Evolutionary conservation across 2,113 vertebrate genomes (phyloP).

Genomic region (Bettongia penicillata): DNA sequence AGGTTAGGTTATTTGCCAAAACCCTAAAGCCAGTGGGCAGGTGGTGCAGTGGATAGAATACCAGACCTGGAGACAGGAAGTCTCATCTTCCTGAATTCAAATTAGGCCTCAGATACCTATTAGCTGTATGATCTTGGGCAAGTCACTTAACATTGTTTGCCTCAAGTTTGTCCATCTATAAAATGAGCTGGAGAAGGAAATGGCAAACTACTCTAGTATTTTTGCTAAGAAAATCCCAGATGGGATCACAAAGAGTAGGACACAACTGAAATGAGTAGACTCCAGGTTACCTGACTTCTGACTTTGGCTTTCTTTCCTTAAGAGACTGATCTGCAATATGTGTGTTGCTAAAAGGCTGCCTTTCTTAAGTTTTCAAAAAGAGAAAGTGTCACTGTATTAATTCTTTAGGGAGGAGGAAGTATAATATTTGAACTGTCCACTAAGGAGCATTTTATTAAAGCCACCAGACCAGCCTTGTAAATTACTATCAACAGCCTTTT

Average conservation of each 20-base stretch:
- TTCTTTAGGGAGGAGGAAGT: background rate
- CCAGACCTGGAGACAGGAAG: too few species aligned
- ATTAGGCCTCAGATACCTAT: background rate
- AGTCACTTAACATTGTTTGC: background rate
- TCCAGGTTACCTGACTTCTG: background rate
- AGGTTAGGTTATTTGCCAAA: background rate
- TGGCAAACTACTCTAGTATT: too few species aligned
- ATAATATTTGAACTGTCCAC: background rate
- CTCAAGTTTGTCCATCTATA: background rate
- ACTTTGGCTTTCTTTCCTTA: background rate
- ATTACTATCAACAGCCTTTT: background rate
- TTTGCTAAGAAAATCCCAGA: too few species aligned
- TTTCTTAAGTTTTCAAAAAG: too few species aligned
- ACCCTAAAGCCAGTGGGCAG: background rate
- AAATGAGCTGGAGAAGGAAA: background rate
- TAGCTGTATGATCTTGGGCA: background rate
- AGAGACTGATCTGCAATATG: background rate
- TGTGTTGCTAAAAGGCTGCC: background rate
- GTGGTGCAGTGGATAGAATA: too few species aligned
- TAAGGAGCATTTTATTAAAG: background rate
- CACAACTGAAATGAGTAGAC: background rate
- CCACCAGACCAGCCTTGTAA: background rate
- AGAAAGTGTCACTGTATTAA: background rate
- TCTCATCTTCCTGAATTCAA: background rate
- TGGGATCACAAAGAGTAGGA: too few species aligned